A percentile compares a stretch with the other conserved stretches of the same genome.
These are phyloP conservation scores for Cherax destructor DNA, from an alignment of 1,140 invertebrate species.

Conservation along the genomic window DNA sequence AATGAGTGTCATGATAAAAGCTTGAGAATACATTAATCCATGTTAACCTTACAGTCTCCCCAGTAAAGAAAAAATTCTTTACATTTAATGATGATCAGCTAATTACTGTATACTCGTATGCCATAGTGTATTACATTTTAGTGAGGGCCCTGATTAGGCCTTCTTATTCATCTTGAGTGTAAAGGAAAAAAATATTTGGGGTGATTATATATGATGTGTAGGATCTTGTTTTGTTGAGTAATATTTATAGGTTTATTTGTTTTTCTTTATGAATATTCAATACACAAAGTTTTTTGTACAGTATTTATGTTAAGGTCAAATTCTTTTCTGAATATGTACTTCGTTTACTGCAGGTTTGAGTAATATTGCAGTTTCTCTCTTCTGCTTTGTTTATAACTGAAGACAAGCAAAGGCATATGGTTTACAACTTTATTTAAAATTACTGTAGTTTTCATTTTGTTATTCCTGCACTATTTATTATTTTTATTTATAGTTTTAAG, in stretches of 20 bases:
- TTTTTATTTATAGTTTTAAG: too few relatives aligned
- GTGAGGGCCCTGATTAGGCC: not conserved
- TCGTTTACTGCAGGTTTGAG: too few relatives aligned
- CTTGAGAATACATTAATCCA: not conserved
- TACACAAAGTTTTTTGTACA: not conserved
- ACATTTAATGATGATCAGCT: not conserved
- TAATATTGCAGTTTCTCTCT: too few relatives aligned
- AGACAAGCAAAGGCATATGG: too few relatives aligned
- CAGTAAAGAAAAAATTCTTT: not conserved
- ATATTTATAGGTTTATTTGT: constrained; percentile 14
- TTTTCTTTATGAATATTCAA: constrained; percentile 7
- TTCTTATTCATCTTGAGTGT: not conserved
- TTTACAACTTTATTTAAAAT: too few relatives aligned
- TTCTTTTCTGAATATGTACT: too few relatives aligned
- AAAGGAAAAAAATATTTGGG: not conserved
- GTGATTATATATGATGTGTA: not conserved
- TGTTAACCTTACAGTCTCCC: not conserved
- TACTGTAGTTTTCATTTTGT: too few relatives aligned
- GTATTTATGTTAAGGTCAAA: too few relatives aligned
- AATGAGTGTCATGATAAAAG: not conserved
- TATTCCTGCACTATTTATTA: too few relatives aligned
- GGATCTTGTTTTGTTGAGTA: too few relatives aligned
- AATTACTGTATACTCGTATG: not conserved
- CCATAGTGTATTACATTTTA: not conserved
- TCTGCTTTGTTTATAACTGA: too few relatives aligned